Evolutionary conservation across 2,113 vertebrate species (phyloP).

Genomic region (Stigmatopora nigra): DNA sequence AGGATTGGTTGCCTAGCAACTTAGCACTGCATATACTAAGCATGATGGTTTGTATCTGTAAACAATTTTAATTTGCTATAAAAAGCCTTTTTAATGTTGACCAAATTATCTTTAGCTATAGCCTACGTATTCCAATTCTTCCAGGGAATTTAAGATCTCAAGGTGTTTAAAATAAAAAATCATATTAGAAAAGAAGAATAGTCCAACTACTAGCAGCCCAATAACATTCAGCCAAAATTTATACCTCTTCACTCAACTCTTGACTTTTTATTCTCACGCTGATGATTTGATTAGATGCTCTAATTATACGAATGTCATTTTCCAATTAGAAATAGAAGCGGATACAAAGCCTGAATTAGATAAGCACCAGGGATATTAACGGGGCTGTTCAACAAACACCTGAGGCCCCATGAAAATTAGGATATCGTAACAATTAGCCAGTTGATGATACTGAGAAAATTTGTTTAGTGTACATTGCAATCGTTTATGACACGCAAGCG

Average conservation of each 20-base stretch:
- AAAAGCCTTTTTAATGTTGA: slow-evolving; percentile 19
- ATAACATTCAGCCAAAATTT: slow-evolving; percentile 11
- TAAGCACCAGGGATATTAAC: neutral
- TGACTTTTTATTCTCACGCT: slow-evolving; percentile 25
- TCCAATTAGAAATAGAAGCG: slow-evolving; percentile 33
- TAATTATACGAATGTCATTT: slow-evolving; percentile 39
- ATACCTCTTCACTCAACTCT: slow-evolving; percentile 14
- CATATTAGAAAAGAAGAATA: neutral
- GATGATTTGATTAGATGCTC: slow-evolving; percentile 35
- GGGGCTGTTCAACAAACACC: neutral
- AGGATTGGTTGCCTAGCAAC: neutral
- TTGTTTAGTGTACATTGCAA: neutral
- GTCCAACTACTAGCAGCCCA: slow-evolving; percentile 5
- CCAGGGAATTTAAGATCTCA: neutral
- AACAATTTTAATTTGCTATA: slow-evolving; percentile 15
- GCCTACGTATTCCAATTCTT: neutral
- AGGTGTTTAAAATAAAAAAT: neutral
- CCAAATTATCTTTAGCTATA: slow-evolving; percentile 8
- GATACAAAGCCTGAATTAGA: slow-evolving; percentile 4
- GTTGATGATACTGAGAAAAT: slow-evolving; percentile 8
- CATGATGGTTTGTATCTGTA: neutral
- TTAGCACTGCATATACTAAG: neutral
- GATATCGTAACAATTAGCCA: slow-evolving; percentile 5
- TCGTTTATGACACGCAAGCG: neutral
- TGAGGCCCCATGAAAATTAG: neutral